Evolutionary conservation across 2,888 invertebrate species (phyloP), one percentile per base, ranked within the genome.

Genomic region (Pilophorus perplexus): DNA sequence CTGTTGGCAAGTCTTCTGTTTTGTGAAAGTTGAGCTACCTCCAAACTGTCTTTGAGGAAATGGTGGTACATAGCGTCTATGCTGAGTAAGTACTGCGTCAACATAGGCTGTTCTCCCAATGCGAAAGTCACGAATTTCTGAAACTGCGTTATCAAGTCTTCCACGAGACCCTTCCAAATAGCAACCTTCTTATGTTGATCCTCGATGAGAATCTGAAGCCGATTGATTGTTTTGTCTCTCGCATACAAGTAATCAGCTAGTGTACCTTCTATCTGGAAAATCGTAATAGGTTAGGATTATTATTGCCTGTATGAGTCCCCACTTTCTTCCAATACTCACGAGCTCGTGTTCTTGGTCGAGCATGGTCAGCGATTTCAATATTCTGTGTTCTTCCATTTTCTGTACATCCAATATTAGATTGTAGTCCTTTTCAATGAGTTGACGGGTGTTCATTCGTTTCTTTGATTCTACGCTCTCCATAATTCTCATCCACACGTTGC

Each of bases 111-210:
- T 22, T 38, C 50, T 14, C 52, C 27, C 23, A 54, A 22, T 2
- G 40, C 40, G 38, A 50, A 64, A 12, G 50, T 64, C 23, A 52
- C 16, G 50, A 50, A 64, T 40, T 64, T 64, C 22, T 64, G 52
- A 14, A 64, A 64, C 38, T 50, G 50, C 2, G 14, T 38, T 18
- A 40, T 37, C 5, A 64, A 28, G n/a, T 42, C 42, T n/a, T 52
- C 23, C 16, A 38, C 38, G 38, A 64, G 23, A 10, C 22, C 28
- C 25, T 52, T 64, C 64, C 50, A 64, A 27, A 40, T 37, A 14
- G 38, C 52, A 18, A 18, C 52, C 18, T 40, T 52, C 27, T 52
- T 64, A 1, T 23, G 16, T 2, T 48, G 27, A 6, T 62, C 62
- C 16, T 28, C 20, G 3, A 37, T 22, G 22, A 37, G 23, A 14